Percentiles rank a stretch among this genome's conserved stretches.
Conservation (phyloP, 2,888 invertebrate species). For the Callyntrura sp. region DNA sequence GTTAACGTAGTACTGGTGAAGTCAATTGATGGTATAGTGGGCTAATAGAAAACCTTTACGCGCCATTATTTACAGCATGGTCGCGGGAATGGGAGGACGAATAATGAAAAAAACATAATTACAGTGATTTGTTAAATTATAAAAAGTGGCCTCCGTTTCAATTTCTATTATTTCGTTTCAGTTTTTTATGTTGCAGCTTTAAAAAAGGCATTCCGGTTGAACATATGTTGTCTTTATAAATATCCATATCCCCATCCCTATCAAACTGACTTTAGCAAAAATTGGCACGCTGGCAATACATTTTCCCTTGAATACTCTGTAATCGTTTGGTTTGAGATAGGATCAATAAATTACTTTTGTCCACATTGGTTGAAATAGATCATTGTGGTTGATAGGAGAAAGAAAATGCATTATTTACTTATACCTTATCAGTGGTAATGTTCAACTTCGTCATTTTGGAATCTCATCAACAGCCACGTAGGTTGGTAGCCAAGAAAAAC, state of each 20-base stretch:
- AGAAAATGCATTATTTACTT: too few species aligned
- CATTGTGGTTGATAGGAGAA: background rate
- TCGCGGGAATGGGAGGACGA: too few species aligned
- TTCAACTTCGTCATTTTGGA: too few species aligned
- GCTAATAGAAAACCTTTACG: too few species aligned
- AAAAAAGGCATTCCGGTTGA: background rate
- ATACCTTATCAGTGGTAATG: too few species aligned
- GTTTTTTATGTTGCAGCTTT: background rate
- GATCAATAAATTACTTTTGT: constrained; percentile 32
- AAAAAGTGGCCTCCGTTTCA: background rate
- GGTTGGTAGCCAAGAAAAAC: background rate
- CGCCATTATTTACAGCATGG: too few species aligned
- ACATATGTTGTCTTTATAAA: background rate
- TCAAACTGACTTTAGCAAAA: background rate
- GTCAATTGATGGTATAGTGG: too few species aligned
- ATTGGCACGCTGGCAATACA: background rate
- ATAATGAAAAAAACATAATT: too few species aligned
- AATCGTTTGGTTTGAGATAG: constrained; percentile 14
- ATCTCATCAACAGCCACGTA: background rate
- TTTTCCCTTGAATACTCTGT: background rate
- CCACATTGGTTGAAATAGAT: background rate
- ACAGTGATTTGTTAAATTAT: too few species aligned
- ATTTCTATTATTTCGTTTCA: background rate
- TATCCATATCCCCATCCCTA: background rate
- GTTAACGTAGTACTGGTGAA: too few species aligned